phyloP scores from a whole-genome alignment of 2,113 vertebrate species.

The Monarcha castaneiventris region DNA sequence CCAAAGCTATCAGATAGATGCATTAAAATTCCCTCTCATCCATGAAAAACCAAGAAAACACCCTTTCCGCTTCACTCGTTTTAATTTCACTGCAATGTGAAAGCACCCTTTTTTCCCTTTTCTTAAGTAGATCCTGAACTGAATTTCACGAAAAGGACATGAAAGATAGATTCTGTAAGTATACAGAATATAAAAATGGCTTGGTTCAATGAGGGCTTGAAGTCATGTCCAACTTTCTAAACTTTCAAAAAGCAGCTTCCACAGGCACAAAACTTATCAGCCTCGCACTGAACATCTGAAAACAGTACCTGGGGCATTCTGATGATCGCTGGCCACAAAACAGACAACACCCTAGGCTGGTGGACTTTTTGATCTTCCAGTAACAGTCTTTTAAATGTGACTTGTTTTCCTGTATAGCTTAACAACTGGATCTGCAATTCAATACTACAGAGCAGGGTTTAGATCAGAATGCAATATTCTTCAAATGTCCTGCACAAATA shows the following conservation, averaged over 20 bases:
- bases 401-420: not conserved
- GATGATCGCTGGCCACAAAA: not conserved
- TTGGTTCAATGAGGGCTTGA: not conserved
- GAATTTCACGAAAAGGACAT: not conserved
- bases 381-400: not conserved
- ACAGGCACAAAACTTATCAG: not conserved
- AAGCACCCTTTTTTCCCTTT: not conserved
- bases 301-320: not conserved
- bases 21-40: not conserved
- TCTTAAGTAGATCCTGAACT: not conserved
- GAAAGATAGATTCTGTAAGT: not conserved
- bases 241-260: not conserved
- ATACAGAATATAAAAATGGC: not conserved
- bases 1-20: not conserved
- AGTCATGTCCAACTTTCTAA: not conserved
- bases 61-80: not conserved
- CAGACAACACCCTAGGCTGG: rapidly evolving
- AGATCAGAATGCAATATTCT: conserved; percentile 29
- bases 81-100: not conserved
- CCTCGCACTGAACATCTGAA: not conserved
- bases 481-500: not conserved
- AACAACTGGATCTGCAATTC: not conserved
- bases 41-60: not conserved
- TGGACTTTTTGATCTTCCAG: not conserved
- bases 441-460: conserved; percentile 24